These are phyloP conservation scores for Sorex araneus DNA, from an alignment of 2,113 vertebrate genomes.

Conservation along the genomic window DNA sequence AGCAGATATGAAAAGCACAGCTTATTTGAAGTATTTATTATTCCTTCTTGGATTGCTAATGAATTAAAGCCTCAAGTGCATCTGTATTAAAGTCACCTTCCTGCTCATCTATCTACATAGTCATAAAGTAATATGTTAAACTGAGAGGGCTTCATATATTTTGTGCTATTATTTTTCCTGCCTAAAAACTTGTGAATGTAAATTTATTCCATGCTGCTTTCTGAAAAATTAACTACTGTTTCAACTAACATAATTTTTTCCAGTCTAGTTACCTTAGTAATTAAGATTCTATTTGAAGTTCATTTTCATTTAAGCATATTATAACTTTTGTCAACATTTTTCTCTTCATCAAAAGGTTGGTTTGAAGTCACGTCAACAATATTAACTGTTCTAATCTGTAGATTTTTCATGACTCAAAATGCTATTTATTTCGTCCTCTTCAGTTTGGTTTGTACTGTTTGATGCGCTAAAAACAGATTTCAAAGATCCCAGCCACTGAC, in stretches of 20 bases:
- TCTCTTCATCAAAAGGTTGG: constrained; percentile 73
- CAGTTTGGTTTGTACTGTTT: constrained; percentile 57
- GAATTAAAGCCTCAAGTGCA: constrained; percentile 83
- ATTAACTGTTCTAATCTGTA: constrained; percentile 66
- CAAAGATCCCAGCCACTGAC: constrained; percentile 51
- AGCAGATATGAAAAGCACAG: constrained; percentile 82
- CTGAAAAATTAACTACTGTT: constrained; percentile 86
- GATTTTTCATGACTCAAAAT: constrained; percentile 58
- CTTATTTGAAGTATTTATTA: constrained; percentile 87
- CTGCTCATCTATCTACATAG: constrained; percentile 74
- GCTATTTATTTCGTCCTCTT: constrained; percentile 69
- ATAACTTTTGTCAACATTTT: constrained; percentile 72
- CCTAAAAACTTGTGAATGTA: constrained; percentile 78
- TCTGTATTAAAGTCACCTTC: constrained; percentile 82
- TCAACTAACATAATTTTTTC: constrained; percentile 78
- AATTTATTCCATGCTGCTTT: constrained; percentile 85
- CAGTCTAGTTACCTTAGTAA: constrained; percentile 76
- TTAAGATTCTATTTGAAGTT: constrained; percentile 77
- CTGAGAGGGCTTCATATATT: constrained; percentile 73
- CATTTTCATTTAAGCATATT: constrained; percentile 72
- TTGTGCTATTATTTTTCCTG: constrained; percentile 71
- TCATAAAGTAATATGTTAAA: constrained; percentile 81
- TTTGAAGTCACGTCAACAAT: constrained; percentile 70
- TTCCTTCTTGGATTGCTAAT: constrained; percentile 86
- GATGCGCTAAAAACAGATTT: constrained; percentile 78